A percentile compares a stretch with the other conserved stretches of the same genome.
phyloP scores from a whole-genome alignment of 1,140 invertebrate species.

The Psilanteris sp. region DNA sequence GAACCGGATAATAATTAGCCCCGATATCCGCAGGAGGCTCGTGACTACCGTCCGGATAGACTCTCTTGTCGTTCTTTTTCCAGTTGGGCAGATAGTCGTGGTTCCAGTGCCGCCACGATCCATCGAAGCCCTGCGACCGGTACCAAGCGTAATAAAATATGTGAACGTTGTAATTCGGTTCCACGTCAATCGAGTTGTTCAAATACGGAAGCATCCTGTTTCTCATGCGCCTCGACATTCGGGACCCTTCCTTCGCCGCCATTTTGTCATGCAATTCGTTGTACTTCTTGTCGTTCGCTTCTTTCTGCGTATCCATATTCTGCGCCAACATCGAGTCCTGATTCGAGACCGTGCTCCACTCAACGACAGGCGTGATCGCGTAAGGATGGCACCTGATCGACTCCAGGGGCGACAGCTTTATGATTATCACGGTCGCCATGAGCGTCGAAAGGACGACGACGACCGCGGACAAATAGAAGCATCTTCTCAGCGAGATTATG shows the following conservation, averaged over 20 bases:
- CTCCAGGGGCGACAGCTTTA: conserved; percentile 72
- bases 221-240: conserved; percentile 68
- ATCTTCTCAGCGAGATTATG: conserved; percentile 68
- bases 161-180: conserved; percentile 78
- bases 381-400: conserved; percentile 71
- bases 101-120: conserved; percentile 79
- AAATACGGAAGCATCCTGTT: conserved; percentile 66
- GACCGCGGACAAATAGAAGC: conserved; percentile 71
- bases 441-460: conserved; percentile 70
- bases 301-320: conserved; percentile 46
- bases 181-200: conserved; percentile 59
- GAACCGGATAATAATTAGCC: conserved; percentile 78
- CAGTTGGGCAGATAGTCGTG: conserved; percentile 77
- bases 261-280: conserved; percentile 66
- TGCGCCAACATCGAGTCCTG: conserved; percentile 27
- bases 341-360: conserved; percentile 69
- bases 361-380: conserved; percentile 62
- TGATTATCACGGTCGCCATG: conserved; percentile 72
- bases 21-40: conserved; percentile 77
- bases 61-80: conserved; percentile 76
- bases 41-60: conserved; percentile 77
- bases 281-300: conserved; percentile 62
- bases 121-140: conserved; percentile 75
- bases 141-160: conserved; percentile 81
- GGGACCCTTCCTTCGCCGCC: conserved; percentile 63